A percentile compares a stretch with the other conserved stretches of the same genome.
Evolutionary conservation across 2,797 vertebrate genomes (phyloP).

Genomic region (Crocodylus rhombifer): DNA sequence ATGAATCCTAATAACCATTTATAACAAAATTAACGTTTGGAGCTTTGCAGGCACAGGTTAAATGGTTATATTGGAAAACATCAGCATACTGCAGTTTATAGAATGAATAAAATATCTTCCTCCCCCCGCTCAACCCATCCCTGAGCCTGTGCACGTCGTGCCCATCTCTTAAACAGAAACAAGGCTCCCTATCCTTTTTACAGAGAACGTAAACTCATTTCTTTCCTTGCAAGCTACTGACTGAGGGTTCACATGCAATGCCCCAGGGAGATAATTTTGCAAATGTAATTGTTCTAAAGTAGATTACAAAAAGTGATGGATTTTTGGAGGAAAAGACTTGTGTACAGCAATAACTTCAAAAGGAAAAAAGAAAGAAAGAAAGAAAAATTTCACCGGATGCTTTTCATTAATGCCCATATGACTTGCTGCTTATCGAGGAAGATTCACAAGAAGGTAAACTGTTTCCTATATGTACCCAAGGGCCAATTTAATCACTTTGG

Average conservation of each 20-base stretch:
- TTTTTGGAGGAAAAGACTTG: constrained; percentile 10
- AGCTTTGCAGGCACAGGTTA: background rate
- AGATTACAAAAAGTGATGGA: background rate
- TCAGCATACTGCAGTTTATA: background rate
- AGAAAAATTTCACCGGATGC: background rate
- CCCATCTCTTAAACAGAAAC: background rate
- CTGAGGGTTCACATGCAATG: rapidly evolving
- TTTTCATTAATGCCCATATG: background rate
- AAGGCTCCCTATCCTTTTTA: background rate
- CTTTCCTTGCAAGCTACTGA: background rate
- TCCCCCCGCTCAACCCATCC: background rate
- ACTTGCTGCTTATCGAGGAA: background rate
- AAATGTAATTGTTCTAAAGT: background rate
- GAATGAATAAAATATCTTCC: background rate
- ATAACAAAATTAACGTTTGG: background rate
- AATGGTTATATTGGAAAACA: background rate
- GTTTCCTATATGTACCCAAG: rapidly evolving
- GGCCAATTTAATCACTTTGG: background rate
- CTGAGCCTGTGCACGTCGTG: rapidly evolving
- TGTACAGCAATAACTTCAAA: background rate
- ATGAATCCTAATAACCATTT: background rate
- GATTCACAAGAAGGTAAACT: background rate
- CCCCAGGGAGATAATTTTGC: background rate
- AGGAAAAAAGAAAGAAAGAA: background rate
- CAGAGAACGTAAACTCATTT: background rate